Evolutionary conservation across 2,888 invertebrate genomes (phyloP).

Genomic region (Hypomecis atomaria): DNA sequence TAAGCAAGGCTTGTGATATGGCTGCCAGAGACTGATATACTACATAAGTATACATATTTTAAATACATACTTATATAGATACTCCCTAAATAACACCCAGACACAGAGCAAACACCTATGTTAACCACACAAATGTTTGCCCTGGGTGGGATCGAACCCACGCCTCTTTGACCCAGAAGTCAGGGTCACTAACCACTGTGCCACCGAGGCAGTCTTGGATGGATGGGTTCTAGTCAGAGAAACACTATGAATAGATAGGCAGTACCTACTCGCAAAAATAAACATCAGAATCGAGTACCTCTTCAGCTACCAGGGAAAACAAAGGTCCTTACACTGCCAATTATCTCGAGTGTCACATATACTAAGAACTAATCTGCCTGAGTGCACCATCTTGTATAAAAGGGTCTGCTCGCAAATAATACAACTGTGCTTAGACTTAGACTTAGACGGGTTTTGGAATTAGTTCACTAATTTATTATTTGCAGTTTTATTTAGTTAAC

Average conservation of each 20-base stretch:
- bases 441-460: not conserved
- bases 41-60: too few relatives aligned
- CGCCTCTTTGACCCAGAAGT: too few relatives aligned
- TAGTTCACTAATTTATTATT: not conserved
- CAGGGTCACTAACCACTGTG: too few relatives aligned
- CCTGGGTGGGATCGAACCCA: too few relatives aligned
- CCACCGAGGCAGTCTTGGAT: too few relatives aligned
- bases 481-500: not conserved
- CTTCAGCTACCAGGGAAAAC: conserved; percentile 10
- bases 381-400: conserved; percentile 37
- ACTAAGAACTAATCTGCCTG: conserved; percentile 28
- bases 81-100: too few relatives aligned
- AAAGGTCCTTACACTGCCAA: conserved; percentile 34
- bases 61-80: too few relatives aligned
- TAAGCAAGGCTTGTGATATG: too few relatives aligned
- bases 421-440: not conserved
- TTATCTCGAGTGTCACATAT: conserved; percentile 30
- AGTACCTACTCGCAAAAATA: not conserved
- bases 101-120: too few relatives aligned
- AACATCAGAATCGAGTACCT: conserved; percentile 15
- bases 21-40: too few relatives aligned
- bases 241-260: not conserved
- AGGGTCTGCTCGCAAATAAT: conserved; percentile 19
- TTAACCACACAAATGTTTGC: too few relatives aligned
- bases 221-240: too few relatives aligned